Conservation (phyloP, 2,113 vertebrate species). For the Glaucomys volans region DNA sequence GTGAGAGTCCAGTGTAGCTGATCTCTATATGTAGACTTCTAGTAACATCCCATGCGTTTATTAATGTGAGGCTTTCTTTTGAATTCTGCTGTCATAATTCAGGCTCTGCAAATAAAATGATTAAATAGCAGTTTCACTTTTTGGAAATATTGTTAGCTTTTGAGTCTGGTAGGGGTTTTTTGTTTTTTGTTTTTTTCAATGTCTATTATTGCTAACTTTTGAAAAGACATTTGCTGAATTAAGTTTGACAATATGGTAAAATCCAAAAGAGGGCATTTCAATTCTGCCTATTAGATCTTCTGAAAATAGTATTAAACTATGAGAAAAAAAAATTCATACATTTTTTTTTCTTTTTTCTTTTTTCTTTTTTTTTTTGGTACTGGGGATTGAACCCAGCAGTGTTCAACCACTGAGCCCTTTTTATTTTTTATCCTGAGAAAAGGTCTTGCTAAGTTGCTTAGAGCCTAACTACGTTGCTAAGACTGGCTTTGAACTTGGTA, state of each 20-base stretch:
- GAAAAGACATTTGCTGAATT: slow-evolving; percentile 41
- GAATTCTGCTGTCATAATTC: slow-evolving; percentile 52
- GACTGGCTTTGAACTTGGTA: too few species aligned
- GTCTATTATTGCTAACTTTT: slow-evolving; percentile 56
- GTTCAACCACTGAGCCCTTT: too few species aligned
- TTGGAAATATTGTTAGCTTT: slow-evolving; percentile 55
- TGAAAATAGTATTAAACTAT: slow-evolving; percentile 53
- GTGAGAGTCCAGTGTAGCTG: slow-evolving; percentile 22
- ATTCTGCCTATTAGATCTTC: slow-evolving; percentile 36
- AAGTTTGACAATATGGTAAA: slow-evolving; percentile 45
- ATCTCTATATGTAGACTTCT: background rate
- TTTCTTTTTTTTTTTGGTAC: too few species aligned
- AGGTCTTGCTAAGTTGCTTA: too few species aligned
- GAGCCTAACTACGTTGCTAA: too few species aligned
- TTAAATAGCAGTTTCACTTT: slow-evolving; percentile 38
- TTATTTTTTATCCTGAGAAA: too few species aligned
- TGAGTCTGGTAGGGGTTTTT: slow-evolving; percentile 10
- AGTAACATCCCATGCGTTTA: background rate
- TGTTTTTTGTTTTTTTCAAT: slow-evolving; percentile 53
- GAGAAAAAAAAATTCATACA: too few species aligned
- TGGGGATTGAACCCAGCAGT: too few species aligned
- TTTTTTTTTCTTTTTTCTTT: too few species aligned
- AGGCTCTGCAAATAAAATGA: slow-evolving; percentile 37
- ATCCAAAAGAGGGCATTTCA: slow-evolving; percentile 22
- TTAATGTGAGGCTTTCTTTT: slow-evolving; percentile 33